Evolutionary conservation across 2,888 invertebrate species (phyloP).

Genomic region (Lordiphosa andalusiaca): DNA sequence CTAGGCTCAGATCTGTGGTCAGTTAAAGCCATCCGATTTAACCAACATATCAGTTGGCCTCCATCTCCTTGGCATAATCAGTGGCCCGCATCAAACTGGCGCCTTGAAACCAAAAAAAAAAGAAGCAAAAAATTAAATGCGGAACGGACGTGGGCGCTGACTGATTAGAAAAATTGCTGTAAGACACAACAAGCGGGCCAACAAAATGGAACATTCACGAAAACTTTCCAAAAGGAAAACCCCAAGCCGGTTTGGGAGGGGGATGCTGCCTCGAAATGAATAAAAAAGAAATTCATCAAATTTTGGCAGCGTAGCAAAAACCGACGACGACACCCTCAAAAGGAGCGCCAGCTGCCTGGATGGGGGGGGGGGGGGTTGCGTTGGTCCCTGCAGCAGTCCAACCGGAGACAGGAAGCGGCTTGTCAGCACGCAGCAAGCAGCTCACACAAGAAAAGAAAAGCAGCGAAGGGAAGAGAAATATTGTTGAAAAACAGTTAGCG

Average conservation of each 20-base stretch:
- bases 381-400: too few species aligned
- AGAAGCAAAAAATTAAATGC: slow-evolving; percentile 7
- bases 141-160: slow-evolving; percentile 54
- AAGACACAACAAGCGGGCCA: slow-evolving; percentile 60
- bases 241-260: not conserved
- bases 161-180: slow-evolving; percentile 67
- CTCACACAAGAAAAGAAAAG: slow-evolving; percentile 11
- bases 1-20: too few species aligned
- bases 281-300: slow-evolving; percentile 69
- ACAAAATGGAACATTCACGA: slow-evolving; percentile 17
- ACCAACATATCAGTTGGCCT: slow-evolving; percentile 9
- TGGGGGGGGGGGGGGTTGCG: too few species aligned
- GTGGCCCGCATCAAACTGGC: slow-evolving; percentile 54
- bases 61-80: slow-evolving; percentile 42
- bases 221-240: slow-evolving; percentile 24
- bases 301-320: slow-evolving; percentile 62
- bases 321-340: slow-evolving; percentile 22
- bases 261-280: not conserved
- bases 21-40: not conserved
- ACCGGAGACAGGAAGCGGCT: slow-evolving; percentile 53
- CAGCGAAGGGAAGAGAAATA: slow-evolving; percentile 24
- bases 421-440: slow-evolving; percentile 49
- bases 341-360: too few species aligned
- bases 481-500: slow-evolving; percentile 70
- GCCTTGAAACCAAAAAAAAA: slow-evolving; percentile 21